Conservation (phyloP, 1,140 invertebrate species). For the Pollicipes pollicipes region DNA sequence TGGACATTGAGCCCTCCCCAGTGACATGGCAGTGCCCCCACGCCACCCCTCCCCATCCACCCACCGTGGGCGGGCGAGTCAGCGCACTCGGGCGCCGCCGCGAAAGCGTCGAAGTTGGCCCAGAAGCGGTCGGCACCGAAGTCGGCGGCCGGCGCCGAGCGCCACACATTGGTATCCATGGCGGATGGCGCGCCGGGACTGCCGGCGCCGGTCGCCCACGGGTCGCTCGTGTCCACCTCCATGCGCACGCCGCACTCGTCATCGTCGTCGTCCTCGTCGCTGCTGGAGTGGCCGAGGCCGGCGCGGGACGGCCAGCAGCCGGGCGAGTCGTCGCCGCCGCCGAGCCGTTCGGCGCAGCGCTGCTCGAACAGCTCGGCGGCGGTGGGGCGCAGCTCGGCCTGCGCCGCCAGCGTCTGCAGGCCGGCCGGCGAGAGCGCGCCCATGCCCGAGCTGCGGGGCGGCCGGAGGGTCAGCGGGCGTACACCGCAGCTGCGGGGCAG, state of each 20-base stretch:
- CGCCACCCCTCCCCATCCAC: too few relatives aligned
- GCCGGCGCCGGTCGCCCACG: neutral
- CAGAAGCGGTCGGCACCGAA: constrained; percentile 11
- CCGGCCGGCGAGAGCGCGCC: too few relatives aligned
- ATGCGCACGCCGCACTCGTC: neutral
- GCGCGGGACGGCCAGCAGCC: neutral
- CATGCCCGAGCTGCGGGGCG: too few relatives aligned
- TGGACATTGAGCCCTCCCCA: too few relatives aligned
- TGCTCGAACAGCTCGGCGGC: neutral
- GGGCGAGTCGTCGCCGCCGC: too few relatives aligned
- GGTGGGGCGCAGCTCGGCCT: neutral
- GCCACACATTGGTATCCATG: constrained; percentile 9
- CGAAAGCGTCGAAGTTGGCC: constrained; percentile 17
- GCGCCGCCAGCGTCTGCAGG: neutral
- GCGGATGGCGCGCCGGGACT: too few relatives aligned
- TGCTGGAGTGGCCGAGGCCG: neutral
- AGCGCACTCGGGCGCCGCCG: constrained; percentile 16
- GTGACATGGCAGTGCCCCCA: too few relatives aligned
- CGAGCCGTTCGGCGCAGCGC: neutral
- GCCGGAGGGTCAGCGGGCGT: neutral
- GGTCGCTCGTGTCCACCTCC: neutral
- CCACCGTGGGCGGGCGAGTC: constrained; percentile 12
- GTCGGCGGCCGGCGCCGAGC: constrained; percentile 13
- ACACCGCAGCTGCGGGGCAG: neutral
- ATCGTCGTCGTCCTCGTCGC: neutral